These are phyloP conservation scores for Mycteria americana DNA, from an alignment of 2,797 vertebrate genomes.

Conservation along the genomic window DNA sequence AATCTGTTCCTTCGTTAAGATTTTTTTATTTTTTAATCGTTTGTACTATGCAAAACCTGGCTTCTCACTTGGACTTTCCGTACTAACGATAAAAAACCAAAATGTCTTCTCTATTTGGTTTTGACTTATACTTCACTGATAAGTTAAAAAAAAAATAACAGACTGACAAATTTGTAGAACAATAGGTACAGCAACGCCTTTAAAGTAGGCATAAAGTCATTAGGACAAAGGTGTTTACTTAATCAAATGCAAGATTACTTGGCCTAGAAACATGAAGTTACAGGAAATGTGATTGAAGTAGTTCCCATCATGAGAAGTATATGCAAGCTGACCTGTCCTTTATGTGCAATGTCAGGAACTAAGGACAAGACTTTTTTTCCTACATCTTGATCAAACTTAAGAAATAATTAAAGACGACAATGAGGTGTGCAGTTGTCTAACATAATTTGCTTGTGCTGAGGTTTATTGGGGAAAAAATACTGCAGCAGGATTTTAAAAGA, in stretches of 20 bases:
- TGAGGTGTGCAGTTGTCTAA: neutral
- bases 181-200: slow-evolving; percentile 52
- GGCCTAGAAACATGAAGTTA: slow-evolving; percentile 49
- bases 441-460: neutral
- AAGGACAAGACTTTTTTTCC: neutral
- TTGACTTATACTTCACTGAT: slow-evolving; percentile 1
- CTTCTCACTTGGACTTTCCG: neutral
- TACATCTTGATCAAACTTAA: neutral
- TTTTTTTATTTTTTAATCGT: neutral
- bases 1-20: neutral
- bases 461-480: neutral
- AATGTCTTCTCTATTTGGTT: slow-evolving; percentile 19
- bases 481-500: neutral
- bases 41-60: neutral
- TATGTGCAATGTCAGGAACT: slow-evolving; percentile 19
- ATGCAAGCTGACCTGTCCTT: slow-evolving; percentile 13
- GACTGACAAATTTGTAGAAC: slow-evolving; percentile 53
- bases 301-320: slow-evolving; percentile 37
- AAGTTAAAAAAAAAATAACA: slow-evolving; percentile 23
- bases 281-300: slow-evolving; percentile 54
- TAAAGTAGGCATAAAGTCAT: slow-evolving; percentile 48
- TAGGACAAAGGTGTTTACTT: slow-evolving; percentile 67
- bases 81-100: slow-evolving; percentile 19
- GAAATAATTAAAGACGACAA: neutral
- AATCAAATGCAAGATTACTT: slow-evolving; percentile 63